Evolutionary conservation across 2,797 vertebrate species (phyloP), one percentile per base, ranked within the genome.

Genomic region (Molothrus aeneus): DNA sequence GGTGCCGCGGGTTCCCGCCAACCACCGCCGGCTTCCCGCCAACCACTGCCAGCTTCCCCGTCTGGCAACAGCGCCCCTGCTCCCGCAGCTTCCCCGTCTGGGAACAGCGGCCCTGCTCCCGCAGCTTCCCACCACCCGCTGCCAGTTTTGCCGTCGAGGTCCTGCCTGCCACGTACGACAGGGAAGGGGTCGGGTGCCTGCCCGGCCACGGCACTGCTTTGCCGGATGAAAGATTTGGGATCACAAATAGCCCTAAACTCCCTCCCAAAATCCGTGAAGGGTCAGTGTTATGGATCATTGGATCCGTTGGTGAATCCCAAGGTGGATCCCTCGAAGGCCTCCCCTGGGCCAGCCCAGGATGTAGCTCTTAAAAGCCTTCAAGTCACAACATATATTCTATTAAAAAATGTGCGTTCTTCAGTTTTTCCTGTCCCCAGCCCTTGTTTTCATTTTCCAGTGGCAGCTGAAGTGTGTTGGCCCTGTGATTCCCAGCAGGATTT

Each of bases 391-490:
- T 20, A 4, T 1, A 6, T 47, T 57, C 29, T 38, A 1, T 29
- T n/a, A 2, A 64, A 64, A 69, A 26, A 10, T 2, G 5, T 2
- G 7, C 19, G 9, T 22, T 43, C 11, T 47, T 47, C 0, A 6
- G 6, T 16, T 48, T 54, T 60, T 32, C 45, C 34, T 10, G 7
- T 31, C 21, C 31, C 48, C 38, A 31, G 53, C 14, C 11, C 60
- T 48, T 36, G 25, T 16, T 34, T 36, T 20, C 9, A 3, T 68
- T 68, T 53, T 32, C 34, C 38, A 11, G 12, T 6, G 56, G 75
- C 21, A 77, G 65, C 70, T 11, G 18, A 17, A 40, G n/a, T 5
- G 1, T 16, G 1, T 4, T 13, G 6, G 29, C 29, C 15, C 8
- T 26, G 32, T 14, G 6, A 28, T 8, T 47, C 19, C 63, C 78